Evolutionary conservation across 2,888 invertebrate genomes (phyloP).

Genomic region (Litoditis marina): DNA sequence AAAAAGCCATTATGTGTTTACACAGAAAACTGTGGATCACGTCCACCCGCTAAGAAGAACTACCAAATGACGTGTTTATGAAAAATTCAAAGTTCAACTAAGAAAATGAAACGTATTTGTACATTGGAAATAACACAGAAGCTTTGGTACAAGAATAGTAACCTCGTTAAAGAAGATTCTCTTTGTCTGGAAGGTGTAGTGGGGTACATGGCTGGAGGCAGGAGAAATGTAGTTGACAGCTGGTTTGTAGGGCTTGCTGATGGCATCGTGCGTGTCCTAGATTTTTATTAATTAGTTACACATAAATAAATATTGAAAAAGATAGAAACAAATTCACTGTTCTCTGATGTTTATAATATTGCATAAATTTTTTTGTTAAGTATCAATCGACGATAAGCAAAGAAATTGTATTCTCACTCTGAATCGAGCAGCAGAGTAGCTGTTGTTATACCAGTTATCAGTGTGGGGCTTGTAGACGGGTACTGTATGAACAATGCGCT

Average conservation of each 20-base stretch:
- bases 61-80: too few relatives aligned
- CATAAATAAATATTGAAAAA: neutral
- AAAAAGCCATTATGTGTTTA: too few relatives aligned
- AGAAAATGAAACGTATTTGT: too few relatives aligned
- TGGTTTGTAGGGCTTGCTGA: conserved; percentile 43
- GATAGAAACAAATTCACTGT: too few relatives aligned
- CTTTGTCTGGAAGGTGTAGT: conserved; percentile 58
- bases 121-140: too few relatives aligned
- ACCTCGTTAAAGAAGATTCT: conserved; percentile 60
- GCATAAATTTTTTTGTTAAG: too few relatives aligned
- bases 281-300: too few relatives aligned
- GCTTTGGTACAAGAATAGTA: neutral
- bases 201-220: conserved; percentile 54
- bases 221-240: conserved; percentile 23
- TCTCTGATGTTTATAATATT: too few relatives aligned
- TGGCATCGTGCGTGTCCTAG: conserved; percentile 53
- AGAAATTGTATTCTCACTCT: too few relatives aligned
- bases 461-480: conserved; percentile 60
- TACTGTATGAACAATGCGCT: conserved; percentile 58
- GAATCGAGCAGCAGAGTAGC: conserved; percentile 41
- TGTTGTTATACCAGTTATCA: conserved; percentile 50
- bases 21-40: too few relatives aligned
- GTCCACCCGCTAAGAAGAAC: too few relatives aligned
- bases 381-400: neutral
- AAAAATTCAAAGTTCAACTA: too few relatives aligned